Base-by-base conservation (phyloP, 2,888 invertebrate species). In the Epirrita christyi region DNA sequence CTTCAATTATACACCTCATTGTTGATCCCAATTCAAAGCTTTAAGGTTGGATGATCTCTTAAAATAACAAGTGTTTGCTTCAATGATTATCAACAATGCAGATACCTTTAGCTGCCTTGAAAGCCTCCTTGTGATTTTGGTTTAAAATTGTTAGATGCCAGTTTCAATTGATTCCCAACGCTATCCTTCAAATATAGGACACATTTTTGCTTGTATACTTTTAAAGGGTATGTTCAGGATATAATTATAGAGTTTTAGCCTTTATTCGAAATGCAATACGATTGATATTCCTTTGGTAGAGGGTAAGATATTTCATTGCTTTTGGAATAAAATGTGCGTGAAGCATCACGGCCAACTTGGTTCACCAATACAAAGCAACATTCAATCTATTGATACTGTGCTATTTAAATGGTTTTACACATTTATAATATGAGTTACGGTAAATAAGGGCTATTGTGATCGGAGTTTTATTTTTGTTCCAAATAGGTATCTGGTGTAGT, bases 11-110 rank as follows among this genome's bases (percentile, higher is more conserved):
- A 86, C 85, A 86, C 83, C 78, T 85, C 79, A 80, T 89, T 90
- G 88, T 90, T 83, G 72, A 78, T 74, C 80, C 83, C 82, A 86
- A 86, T 85, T 84, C 73, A 76, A 83, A 83, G 80, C 90, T 83
- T 88, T 88, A 88, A 86, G 87, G 90, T 81, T 89, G 89, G 92
- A 91, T 92, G 92, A 92, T 92, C 92, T 89, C 91, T 91, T 90
- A 91, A 92, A 92, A 92, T 92, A 92, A 92, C 92, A 92, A 92
- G 92, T 92, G 92, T 92, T 92, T 92, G 92, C 92, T 92, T 91
- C 89, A 91, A 84, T 90, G 92, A 92, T 92, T 92, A 92, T 83
- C 86, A 81, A 92, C 92, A 92, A 92, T 89, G 80, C 83, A 72
- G 75, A 82, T 81, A 88, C 89, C 88, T 91, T 90, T 91, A 85